Base-by-base conservation (phyloP, 2,797 vertebrate genomes). In the Propithecus deckenii region DNA sequence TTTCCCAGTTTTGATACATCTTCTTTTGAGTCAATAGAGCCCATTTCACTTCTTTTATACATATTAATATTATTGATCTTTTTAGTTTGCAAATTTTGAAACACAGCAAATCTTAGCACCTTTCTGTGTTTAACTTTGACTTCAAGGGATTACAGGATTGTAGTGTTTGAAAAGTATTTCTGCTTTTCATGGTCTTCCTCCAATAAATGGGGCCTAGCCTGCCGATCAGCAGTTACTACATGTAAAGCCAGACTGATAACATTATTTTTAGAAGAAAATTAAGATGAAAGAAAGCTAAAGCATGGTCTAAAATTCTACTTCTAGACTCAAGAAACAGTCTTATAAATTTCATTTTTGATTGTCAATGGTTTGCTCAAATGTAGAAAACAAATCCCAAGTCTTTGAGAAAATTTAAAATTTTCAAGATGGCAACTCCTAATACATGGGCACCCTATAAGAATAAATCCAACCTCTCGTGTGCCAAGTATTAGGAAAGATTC, bases 271-370 rank as follows among this genome's bases (percentile, higher is more conserved):
- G 67, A 90, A 87, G 67, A 65, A 90, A 96, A 86, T 32, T 59
- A 92, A 93, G 28, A 46, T 71, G 59, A 92, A 87, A 97, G 61
- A 30, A 71, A 84, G 87, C 80, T 75, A 52, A 80, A 9, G 63
- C 8, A 32, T 50, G 15, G 17, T 93, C n/a, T 95, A 87, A 81
- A 86, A 57, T 91, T 90, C 85, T 90, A 84, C 23, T 88, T 90
- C 48, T 86, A 78, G 55, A 86, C 4, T 90, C 52, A 89, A 81
- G 63, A 89, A 76, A 50, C 2, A 55, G 61, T 46, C 63, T 81
- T 97, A 59, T 38, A 38, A 80, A 84, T 97, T 78, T 86, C 80
- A 78, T 41, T 85, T 88, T 93, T 95, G 35, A 69, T 80, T 93
- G 84, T 86, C 55, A 86, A 50, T 71, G 55, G 52, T 76, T 92